These are phyloP conservation scores for Alaudala cheleensis DNA, from an alignment of 2,113 vertebrate genomes.

Conservation along the genomic window DNA sequence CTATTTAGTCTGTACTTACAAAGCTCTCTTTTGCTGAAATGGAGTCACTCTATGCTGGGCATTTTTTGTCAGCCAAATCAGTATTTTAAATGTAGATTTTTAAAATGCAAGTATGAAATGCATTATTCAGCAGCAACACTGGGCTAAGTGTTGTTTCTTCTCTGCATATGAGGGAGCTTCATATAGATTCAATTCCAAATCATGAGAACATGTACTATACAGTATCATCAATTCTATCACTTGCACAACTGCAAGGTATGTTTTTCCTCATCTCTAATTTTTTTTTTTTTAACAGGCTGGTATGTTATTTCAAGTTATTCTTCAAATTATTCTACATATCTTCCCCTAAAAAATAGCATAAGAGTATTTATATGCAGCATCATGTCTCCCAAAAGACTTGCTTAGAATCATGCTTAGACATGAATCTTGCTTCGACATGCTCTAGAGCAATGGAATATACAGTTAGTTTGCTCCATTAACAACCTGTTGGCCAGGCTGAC, in stretches of 20 bases:
- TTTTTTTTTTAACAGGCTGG: background rate
- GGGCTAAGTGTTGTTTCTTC: background rate
- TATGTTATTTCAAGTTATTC: background rate
- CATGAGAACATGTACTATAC: background rate
- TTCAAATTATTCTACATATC: background rate
- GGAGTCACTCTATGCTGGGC: background rate
- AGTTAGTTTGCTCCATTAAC: background rate
- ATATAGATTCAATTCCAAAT: background rate
- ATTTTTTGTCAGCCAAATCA: background rate
- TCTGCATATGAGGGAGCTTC: background rate
- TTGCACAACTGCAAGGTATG: background rate
- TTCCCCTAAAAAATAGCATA: background rate
- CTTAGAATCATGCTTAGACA: background rate
- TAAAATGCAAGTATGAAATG: background rate
- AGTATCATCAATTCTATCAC: background rate
- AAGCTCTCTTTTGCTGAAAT: background rate
- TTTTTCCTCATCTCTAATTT: background rate
- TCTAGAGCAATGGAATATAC: background rate
- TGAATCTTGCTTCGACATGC: background rate
- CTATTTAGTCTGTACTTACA: background rate
- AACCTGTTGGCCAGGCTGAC: background rate
- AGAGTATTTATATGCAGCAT: background rate
- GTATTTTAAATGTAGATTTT: slow-evolving; percentile 12
- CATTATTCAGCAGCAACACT: background rate
- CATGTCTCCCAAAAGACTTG: background rate